A percentile compares a stretch with the other conserved stretches of the same genome.
These are phyloP conservation scores for Sclerodermus sp. DNA, from an alignment of 2,888 invertebrate species.

Conservation along the genomic window DNA sequence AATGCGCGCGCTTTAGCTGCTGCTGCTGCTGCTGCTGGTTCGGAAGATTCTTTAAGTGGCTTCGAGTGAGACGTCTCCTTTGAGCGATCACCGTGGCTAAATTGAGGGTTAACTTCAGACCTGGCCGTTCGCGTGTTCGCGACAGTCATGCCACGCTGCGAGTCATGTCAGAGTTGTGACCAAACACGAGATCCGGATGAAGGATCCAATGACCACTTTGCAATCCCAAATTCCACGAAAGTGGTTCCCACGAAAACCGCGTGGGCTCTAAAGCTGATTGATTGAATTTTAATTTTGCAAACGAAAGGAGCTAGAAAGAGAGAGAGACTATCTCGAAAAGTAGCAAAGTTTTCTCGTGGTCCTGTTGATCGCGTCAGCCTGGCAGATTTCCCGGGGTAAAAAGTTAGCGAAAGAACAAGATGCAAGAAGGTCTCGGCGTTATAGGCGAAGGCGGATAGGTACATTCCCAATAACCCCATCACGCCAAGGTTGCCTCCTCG, in stretches of 20 bases:
- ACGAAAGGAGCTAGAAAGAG: conserved; percentile 10
- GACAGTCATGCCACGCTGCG: conserved; percentile 41
- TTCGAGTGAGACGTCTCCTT: conserved; percentile 40
- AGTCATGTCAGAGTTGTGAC: conserved; percentile 21
- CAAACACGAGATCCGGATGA: too few species aligned
- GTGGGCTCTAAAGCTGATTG: too few species aligned
- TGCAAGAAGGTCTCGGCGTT: conserved; percentile 2
- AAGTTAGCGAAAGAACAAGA: conserved; percentile 1
- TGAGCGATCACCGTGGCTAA: conserved; percentile 37
- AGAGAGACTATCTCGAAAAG: not conserved
- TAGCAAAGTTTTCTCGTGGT: conserved; percentile 8
- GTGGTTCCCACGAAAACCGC: too few species aligned
- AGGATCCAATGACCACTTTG: too few species aligned
- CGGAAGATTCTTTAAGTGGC: conserved; percentile 32
- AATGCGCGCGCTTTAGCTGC: conserved; percentile 13
- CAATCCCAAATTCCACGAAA: too few species aligned
- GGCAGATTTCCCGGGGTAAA: too few species aligned
- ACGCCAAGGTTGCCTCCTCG: conserved; percentile 33
- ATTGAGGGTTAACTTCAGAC: conserved; percentile 40
- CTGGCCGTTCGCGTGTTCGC: conserved; percentile 38
- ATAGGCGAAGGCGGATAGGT: conserved; percentile 24
- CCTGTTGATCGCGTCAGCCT: too few species aligned
- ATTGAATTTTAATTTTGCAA: too few species aligned
- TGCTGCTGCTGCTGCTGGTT: too few species aligned
- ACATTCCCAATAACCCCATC: conserved; percentile 51